Evolutionary conservation across 2,113 vertebrate genomes (phyloP).

Genomic region (Lepisosteus oculatus): DNA sequence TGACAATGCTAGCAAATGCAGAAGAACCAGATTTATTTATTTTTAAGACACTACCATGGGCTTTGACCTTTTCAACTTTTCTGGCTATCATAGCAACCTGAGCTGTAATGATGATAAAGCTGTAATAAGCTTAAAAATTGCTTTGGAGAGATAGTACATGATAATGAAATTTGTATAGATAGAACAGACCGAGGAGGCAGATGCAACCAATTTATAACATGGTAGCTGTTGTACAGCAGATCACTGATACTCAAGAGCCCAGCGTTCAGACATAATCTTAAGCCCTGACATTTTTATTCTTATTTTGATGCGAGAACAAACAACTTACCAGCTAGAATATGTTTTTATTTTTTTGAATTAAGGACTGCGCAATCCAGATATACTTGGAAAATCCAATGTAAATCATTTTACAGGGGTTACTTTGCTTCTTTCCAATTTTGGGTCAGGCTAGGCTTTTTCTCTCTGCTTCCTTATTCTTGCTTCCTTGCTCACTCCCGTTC

Average conservation of each 20-base stretch:
- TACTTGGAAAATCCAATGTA: too few relatives aligned
- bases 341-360: too few relatives aligned
- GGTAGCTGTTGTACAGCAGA: too few relatives aligned
- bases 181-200: neutral
- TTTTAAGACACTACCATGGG: too few relatives aligned
- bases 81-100: neutral
- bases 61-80: neutral
- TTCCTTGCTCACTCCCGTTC: slow-evolving; percentile 12
- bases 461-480: slow-evolving; percentile 37
- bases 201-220: slow-evolving; percentile 18
- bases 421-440: too few relatives aligned
- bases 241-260: too few relatives aligned
- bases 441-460: neutral
- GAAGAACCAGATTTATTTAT: neutral
- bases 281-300: too few relatives aligned
- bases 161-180: slow-evolving; percentile 13
- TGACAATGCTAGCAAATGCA: neutral
- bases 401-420: neutral
- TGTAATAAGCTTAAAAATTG: slow-evolving; percentile 6
- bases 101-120: too few relatives aligned
- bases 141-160: neutral
- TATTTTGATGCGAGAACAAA: too few relatives aligned
- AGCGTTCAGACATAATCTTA: too few relatives aligned
- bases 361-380: too few relatives aligned
- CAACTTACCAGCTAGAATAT: too few relatives aligned